phyloP scores from a whole-genome alignment of 2,113 vertebrate genomes.

The Delphinapterus leucas region DNA sequence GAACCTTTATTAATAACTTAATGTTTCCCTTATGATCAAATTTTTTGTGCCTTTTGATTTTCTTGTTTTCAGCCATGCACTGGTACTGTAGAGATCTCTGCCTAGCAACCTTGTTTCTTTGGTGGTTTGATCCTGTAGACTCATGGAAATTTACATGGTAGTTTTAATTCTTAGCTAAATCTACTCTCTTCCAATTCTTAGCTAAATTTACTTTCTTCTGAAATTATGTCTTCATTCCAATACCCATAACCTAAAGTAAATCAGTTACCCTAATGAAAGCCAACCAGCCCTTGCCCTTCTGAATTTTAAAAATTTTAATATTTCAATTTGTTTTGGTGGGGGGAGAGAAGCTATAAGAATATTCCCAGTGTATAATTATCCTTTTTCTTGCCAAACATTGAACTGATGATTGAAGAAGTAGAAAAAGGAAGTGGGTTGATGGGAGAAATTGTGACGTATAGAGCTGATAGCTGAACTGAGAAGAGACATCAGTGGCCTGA shows the following conservation, averaged over 20 bases:
- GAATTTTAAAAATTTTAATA: not conserved
- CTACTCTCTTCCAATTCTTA: not conserved
- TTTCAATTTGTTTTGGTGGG: not conserved
- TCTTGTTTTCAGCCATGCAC: not conserved
- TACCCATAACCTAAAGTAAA: not conserved
- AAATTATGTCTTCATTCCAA: not conserved
- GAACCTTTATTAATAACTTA: not conserved
- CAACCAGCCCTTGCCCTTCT: not conserved
- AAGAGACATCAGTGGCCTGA: not conserved
- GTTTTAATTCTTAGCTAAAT: constrained; percentile 16
- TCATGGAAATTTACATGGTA: not conserved
- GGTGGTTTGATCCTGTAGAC: not conserved
- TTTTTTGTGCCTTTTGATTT: not conserved
- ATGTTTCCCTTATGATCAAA: not conserved
- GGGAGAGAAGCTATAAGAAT: not conserved
- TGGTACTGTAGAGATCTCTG: not conserved
- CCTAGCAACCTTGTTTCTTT: not conserved
- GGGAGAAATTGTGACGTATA: not conserved
- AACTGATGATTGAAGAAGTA: not conserved
- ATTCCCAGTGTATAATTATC: not conserved
- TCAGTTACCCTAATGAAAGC: not conserved
- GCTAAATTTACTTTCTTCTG: not conserved
- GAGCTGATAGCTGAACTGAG: not conserved
- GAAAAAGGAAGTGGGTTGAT: not conserved
- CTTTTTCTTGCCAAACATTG: constrained; percentile 3